phyloP scores from a whole-genome alignment of 2,888 invertebrate species.

The Amorpha juglandis region DNA sequence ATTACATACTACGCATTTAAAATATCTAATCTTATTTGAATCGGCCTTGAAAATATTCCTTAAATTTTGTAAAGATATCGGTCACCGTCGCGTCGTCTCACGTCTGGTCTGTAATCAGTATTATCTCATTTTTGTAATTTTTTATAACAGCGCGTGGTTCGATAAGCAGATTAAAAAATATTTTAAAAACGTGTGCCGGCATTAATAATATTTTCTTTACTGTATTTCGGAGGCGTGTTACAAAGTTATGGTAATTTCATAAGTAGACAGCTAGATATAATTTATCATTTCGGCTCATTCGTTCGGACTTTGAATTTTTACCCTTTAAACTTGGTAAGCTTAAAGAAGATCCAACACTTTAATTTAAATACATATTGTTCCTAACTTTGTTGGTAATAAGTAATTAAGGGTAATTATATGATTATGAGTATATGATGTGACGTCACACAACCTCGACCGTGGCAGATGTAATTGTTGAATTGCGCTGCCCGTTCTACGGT shows the following conservation, averaged over 20 bases:
- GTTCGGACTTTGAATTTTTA: background rate
- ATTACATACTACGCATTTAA: slow-evolving; percentile 11
- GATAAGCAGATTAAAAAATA: slow-evolving; percentile 7
- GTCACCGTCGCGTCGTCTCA: slow-evolving; percentile 29
- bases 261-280: too few species aligned
- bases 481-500: slow-evolving; percentile 64
- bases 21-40: slow-evolving; percentile 57
- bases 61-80: slow-evolving; percentile 46
- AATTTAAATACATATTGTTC: too few species aligned
- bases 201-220: background rate
- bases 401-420: slow-evolving; percentile 8
- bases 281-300: too few species aligned
- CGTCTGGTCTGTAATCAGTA: slow-evolving; percentile 19
- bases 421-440: slow-evolving; percentile 23
- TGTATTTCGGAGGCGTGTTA: too few species aligned
- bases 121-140: slow-evolving; percentile 12
- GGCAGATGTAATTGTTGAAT: slow-evolving; percentile 75
- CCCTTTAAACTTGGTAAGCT: background rate
- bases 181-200: background rate
- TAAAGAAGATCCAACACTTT: background rate
- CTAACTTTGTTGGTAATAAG: background rate
- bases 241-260: too few species aligned
- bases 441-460: slow-evolving; percentile 61
- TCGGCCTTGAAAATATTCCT: slow-evolving; percentile 55
- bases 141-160: background rate